Percentiles rank a stretch among this genome's conserved stretches.
Evolutionary conservation across 2,797 vertebrate genomes (phyloP).

Genomic region (Mormyrus hasselquistii): DNA sequence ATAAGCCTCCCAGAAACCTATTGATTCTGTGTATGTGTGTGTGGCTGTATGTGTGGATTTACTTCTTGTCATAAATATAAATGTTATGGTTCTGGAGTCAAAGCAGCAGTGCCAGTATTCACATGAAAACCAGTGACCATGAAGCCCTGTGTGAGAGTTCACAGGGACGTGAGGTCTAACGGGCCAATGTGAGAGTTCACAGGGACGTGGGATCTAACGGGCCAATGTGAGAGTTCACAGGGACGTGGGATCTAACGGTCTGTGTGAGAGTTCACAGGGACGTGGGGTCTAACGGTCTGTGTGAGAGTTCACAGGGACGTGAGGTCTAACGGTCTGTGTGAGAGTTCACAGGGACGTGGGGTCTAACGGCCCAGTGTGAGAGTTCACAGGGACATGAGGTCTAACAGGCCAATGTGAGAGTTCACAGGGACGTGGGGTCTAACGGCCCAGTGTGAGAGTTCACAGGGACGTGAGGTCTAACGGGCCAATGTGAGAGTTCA

Average conservation of each 20-base stretch:
- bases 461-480: neutral
- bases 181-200: neutral
- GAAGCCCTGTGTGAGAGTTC: neutral
- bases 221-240: neutral
- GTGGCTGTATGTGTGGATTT: neutral
- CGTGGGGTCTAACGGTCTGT: neutral
- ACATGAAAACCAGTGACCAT: neutral
- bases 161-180: neutral
- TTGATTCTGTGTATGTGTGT: neutral
- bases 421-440: too few relatives aligned
- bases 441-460: neutral
- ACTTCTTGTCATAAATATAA: neutral
- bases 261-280: neutral
- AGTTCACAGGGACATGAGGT: neutral
- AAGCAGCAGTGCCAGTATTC: neutral
- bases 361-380: too few relatives aligned
- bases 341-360: neutral
- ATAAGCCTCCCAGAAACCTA: neutral
- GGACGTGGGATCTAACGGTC: neutral
- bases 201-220: neutral
- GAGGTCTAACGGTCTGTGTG: neutral
- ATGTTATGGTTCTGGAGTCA: neutral
- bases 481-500: too few relatives aligned
- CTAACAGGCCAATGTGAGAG: too few relatives aligned
- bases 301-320: neutral